Base-by-base conservation (phyloP, 1,140 invertebrate genomes). In the Paralvinella palmiformis region DNA sequence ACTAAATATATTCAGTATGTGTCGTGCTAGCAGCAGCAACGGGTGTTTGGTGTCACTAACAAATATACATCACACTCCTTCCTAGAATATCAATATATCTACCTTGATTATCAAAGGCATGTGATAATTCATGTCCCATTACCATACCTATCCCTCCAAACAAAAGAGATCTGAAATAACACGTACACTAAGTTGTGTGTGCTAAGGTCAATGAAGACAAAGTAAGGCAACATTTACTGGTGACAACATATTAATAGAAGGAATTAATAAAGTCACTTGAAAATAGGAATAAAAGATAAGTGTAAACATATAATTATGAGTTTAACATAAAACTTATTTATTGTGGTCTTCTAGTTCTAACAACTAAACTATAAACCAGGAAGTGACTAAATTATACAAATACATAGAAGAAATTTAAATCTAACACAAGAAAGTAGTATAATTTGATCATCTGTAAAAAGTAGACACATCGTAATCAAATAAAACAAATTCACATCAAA, bases 71-170 rank as follows among this genome's bases (percentile, higher is more conserved):
- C n/a, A n/a, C n/a, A n/a, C n/a, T n/a, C n/a, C n/a, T n/a, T n/a
- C n/a, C n/a, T n/a, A n/a, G n/a, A n/a, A n/a, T n/a, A n/a, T n/a
- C n/a, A n/a, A n/a, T n/a, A n/a, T n/a, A 22, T 50, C 64, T 75
- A 81, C 81, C 81, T 68, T 77, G 73, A 63, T 80, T 80, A 66
- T 85, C 83, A 69, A 85, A 84, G 35, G 82, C 85, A 68, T 85
- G 84, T 20, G 81, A 82, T 29, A 85, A 77, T 72, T 85, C 85
- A 71, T 85, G 85, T 0, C 83, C 84, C 44, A 85, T 81, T 5
- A 85, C 81, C 17, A 83, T 79, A 10, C 84, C 84, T n/a, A 85
- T 69, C 50, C 79, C 83, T n/a, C 83, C 84, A 70, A 82, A 64
- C 20, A 22, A 27, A 31, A 64, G 15, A 5, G 62, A 24, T 37